Evolutionary conservation across 2,888 invertebrate species (phyloP), one percentile per base, ranked within the genome.

Genomic region (Mactromeris polynyma): DNA sequence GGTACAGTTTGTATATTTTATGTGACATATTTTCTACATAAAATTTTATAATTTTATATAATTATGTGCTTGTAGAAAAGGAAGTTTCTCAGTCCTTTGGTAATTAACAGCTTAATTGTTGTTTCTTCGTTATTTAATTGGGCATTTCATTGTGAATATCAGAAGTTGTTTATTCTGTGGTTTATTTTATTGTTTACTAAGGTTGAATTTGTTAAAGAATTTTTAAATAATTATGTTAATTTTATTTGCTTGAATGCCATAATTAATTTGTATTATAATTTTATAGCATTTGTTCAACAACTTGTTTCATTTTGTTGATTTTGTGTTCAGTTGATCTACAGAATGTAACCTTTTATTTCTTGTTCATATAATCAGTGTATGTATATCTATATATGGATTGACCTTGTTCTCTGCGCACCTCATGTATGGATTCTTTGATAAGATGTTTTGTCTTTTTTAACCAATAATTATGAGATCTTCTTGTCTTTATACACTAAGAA

Each of bases 21-120:
- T n/a, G n/a, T n/a, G n/a, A 46, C 46, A 46, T 7, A 7, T 17
- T 14, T 46, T 9, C 2, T 46, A 11, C 17, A 46, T 46, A 14
- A 46, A 46, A 46, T 46, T 3, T 46, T 46, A 46, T 46, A 46
- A 46, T 46, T 46, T 46, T 46, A 17, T 9, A 3, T 3, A 17
- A 46, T 46, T 46, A 46, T 46, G 46, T 46, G n/a, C 17, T 82
- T 82, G 17, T 38, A 82, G 82, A 14, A 82, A 42, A 64, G 26
- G 38, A 38, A 82, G 6, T 69, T 82, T 69, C 31, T 82, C 2
- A 31, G 69, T 82, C 82, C 69, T 40, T 64, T 82, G 82, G 82
- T 82, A 82, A 82, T 19, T 82, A 19, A 21, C 36, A 36, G 19
- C 21, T 81, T n/a, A 3, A 36, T 33, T 36, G 4, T 19, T 73